A percentile compares a stretch with the other conserved stretches of the same genome.
Evolutionary conservation across 2,797 vertebrate species (phyloP).

Genomic region (Eremophila alpestris): DNA sequence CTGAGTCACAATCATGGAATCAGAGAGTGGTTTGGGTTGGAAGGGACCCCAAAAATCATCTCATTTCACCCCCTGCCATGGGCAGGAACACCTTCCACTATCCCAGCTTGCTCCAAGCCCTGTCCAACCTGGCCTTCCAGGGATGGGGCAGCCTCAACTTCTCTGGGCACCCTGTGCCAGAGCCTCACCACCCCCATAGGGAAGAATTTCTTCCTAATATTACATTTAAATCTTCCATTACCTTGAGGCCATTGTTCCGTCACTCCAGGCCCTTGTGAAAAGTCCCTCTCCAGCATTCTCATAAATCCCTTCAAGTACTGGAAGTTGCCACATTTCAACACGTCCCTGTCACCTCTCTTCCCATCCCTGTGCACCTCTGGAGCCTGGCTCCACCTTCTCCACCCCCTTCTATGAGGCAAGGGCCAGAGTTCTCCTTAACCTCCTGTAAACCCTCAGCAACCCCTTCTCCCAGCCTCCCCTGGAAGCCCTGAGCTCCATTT

Average conservation of each 20-base stretch:
- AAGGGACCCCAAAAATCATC: not conserved
- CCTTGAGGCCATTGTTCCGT: not conserved
- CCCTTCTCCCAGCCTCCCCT: not conserved
- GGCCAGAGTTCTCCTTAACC: not conserved
- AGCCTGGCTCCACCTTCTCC: not conserved
- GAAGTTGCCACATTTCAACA: not conserved
- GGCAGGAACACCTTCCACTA: not conserved
- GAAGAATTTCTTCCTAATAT: not conserved
- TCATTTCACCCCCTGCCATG: not conserved
- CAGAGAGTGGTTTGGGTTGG: not conserved
- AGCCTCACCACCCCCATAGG: not conserved
- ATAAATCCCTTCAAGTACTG: not conserved
- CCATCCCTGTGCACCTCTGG: not conserved
- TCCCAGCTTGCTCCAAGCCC: not conserved
- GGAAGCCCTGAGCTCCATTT: not conserved
- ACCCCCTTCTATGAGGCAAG: not conserved
- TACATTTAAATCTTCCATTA: not conserved
- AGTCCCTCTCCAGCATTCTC: not conserved
- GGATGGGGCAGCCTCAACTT: not conserved
- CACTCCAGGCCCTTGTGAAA: not conserved
- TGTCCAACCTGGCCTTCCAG: accelerated
- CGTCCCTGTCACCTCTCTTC: not conserved
- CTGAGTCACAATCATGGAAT: not conserved
- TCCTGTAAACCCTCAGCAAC: not conserved
- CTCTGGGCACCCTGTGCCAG: not conserved